Evolutionary conservation across 2,888 invertebrate genomes (phyloP), one percentile per base, ranked within the genome.

Genomic region (Chorisops tibialis): DNA sequence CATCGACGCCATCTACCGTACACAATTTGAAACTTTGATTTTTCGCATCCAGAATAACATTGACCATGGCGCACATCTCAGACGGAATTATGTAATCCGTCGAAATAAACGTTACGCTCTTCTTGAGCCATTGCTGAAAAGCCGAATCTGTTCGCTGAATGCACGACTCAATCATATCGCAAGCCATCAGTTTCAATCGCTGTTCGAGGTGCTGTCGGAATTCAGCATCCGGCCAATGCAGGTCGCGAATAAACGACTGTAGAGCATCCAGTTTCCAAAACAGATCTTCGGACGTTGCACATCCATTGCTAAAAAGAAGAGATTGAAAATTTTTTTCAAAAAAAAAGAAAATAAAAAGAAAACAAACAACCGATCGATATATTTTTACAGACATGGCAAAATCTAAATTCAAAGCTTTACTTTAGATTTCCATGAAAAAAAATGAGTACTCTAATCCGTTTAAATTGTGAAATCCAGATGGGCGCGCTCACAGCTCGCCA

Each of bases 31-130:
- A 87, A 68, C 96, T 96, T 79, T 95, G 92, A 81, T 93, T 94
- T 83, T 96, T 96, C 67, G 96, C 94, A 79, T 98, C 97, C 71
- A 98, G 84, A 67, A 98, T 93, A 69, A 98, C 97, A 81, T 99
- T 99, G 72, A 98, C 93, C 98, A 98, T 98, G 24, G 96, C 96
- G 79, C 98, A 98, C 81, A 97, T 93, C 83, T 99, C 99, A 30
- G 94, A 90, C 4, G 96, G 97, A 70, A 98, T 87, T 71, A 96
- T 92, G 81, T 97, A 99, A 81, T 99, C 99, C 58, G 97, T 96
- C 11, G 95, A 92, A 79, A 91, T 92, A 79, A 94, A 93, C 7
- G 93, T 92, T 63, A 93, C 89, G 67, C 93, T 91, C 78, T 94
- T 95, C 79, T 93, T 93, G 65, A 93, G 79, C 92, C 93, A 94